These are phyloP conservation scores for Gambusia affinis DNA, from an alignment of 2,113 vertebrate genomes.

Conservation along the genomic window DNA sequence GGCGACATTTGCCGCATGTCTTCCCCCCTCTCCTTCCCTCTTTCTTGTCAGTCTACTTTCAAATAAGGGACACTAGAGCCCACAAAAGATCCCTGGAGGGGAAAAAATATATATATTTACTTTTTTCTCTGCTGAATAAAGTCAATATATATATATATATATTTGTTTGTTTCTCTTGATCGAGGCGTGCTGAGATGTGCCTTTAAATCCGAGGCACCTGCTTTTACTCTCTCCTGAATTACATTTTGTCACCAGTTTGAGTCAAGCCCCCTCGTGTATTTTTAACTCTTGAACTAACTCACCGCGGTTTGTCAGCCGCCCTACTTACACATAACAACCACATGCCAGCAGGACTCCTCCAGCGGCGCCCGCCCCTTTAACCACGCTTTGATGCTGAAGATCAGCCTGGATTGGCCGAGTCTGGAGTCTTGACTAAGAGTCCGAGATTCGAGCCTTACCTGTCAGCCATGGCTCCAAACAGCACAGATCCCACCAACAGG, in stretches of 20 bases:
- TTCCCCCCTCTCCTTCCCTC: too few species aligned
- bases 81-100: too few species aligned
- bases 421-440: constrained; percentile 1
- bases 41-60: too few species aligned
- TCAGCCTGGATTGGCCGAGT: not conserved
- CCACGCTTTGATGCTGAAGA: constrained; percentile 17
- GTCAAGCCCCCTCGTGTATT: not conserved
- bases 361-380: not conserved
- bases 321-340: constrained; percentile 7
- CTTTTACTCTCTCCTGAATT: too few species aligned
- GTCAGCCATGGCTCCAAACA: constrained; percentile 81
- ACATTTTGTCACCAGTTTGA: not conserved
- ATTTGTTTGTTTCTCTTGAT: too few species aligned
- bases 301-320: not conserved
- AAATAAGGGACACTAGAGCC: too few species aligned
- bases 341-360: not conserved
- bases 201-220: too few species aligned
- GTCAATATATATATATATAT: too few species aligned
- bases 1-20: too few species aligned
- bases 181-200: too few species aligned
- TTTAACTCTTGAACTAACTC: constrained; percentile 1
- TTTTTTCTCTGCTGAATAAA: too few species aligned
- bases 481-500: constrained; percentile 75
- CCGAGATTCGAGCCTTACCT: constrained; percentile 58
- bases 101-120: too few species aligned